Evolutionary conservation across 1,140 invertebrate genomes (phyloP).

Genomic region (Microvelia longipes): DNA sequence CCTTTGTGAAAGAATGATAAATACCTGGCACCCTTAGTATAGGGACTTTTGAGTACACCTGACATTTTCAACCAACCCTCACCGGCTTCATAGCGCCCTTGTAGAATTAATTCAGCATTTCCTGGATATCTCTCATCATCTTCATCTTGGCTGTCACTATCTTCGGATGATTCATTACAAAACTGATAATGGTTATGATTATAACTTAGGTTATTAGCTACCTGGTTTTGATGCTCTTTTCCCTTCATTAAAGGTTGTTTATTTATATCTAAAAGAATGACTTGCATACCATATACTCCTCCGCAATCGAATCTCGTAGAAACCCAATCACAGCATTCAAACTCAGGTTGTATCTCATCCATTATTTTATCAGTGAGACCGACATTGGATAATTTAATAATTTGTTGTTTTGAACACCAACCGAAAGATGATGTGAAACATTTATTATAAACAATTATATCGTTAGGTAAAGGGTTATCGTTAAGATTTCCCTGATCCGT

Average conservation of each 20-base stretch:
- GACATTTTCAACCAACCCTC: not conserved
- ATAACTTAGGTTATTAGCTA: too few relatives aligned
- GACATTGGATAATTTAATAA: not conserved
- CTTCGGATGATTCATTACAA: too few relatives aligned
- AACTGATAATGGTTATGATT: too few relatives aligned
- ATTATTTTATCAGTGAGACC: not conserved
- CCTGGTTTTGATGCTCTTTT: too few relatives aligned
- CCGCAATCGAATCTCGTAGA: not conserved
- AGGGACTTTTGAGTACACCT: not conserved
- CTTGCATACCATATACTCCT: not conserved
- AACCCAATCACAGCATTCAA: not conserved
- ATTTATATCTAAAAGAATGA: not conserved
- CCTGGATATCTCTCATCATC: too few relatives aligned
- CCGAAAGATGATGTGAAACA: not conserved
- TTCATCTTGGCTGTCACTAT: too few relatives aligned
- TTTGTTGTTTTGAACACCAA: not conserved
- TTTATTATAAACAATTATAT: not conserved
- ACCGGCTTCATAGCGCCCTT: not conserved
- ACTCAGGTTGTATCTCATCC: not conserved
- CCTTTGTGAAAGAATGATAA: not conserved
- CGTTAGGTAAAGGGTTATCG: not conserved
- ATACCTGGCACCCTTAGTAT: not conserved
- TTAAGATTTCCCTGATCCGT: not conserved
- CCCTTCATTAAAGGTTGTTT: not conserved
- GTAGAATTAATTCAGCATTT: too few relatives aligned